phyloP scores from a whole-genome alignment of 2,888 invertebrate genomes.

The Brassicogethes aeneus region DNA sequence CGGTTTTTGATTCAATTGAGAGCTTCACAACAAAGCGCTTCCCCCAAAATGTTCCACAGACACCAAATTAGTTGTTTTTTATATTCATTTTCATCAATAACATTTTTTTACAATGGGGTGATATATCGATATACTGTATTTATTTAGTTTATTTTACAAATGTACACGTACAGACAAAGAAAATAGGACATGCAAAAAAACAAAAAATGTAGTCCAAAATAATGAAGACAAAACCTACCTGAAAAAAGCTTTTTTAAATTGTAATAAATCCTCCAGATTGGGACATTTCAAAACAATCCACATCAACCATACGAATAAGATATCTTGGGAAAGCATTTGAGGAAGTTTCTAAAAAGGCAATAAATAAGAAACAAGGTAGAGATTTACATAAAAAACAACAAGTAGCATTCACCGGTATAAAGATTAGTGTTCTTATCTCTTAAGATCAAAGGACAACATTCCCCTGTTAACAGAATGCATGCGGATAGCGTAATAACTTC shows the following conservation, averaged over 20 bases:
- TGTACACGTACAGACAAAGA: too few species aligned
- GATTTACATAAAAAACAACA: conserved; percentile 7
- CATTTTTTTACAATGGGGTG: too few species aligned
- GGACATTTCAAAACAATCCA: background rate
- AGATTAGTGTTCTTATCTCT: background rate
- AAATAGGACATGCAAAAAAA: too few species aligned
- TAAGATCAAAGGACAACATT: conserved; percentile 4
- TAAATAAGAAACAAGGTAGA: conserved; percentile 7
- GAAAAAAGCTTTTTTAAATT: background rate
- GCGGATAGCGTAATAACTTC: too few species aligned
- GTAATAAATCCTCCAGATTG: background rate
- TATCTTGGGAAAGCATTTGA: background rate
- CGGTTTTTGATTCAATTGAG: background rate
- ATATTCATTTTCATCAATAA: too few species aligned
- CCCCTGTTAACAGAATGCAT: conserved; percentile 7
- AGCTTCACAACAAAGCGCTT: too few species aligned
- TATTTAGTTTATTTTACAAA: too few species aligned
- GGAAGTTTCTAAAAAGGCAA: conserved; percentile 7
- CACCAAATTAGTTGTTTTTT: too few species aligned
- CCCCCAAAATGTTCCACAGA: too few species aligned
- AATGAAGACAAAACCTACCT: background rate
- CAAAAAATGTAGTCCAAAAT: too few species aligned
- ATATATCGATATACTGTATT: too few species aligned
- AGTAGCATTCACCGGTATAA: background rate
- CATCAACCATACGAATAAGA: background rate